Percentiles rank a stretch among this genome's conserved stretches.
Evolutionary conservation across 2,113 vertebrate genomes (phyloP).

Genomic region (Echinops telfairi): DNA sequence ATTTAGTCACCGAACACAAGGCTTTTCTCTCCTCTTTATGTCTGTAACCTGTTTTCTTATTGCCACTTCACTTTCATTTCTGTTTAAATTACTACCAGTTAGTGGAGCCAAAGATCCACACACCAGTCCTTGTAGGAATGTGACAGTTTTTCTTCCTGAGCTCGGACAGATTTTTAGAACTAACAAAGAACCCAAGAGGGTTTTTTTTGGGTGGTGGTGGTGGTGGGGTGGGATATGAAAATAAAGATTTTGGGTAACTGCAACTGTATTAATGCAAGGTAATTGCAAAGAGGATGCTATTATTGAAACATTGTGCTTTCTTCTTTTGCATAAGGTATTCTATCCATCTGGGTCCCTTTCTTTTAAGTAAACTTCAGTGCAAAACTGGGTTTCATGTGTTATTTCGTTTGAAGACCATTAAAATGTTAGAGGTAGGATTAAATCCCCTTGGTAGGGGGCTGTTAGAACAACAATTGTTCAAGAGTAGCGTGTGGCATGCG

Average conservation of each 20-base stretch:
- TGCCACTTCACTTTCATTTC: constrained; percentile 16
- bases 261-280: constrained; percentile 57
- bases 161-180: constrained; percentile 59
- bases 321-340: constrained; percentile 62
- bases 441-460: neutral
- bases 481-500: neutral
- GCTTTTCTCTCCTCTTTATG: neutral
- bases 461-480: constrained; percentile 19
- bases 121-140: constrained; percentile 17
- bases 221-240: neutral
- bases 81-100: constrained; percentile 83
- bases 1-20: neutral
- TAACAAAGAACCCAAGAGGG: constrained; percentile 68
- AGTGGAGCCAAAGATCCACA: constrained; percentile 88
- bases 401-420: constrained; percentile 46
- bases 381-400: constrained; percentile 21
- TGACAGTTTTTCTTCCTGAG: constrained; percentile 48
- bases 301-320: neutral
- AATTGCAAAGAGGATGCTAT: constrained; percentile 49
- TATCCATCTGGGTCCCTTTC: constrained; percentile 52
- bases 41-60: neutral
- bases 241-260: constrained; percentile 60
- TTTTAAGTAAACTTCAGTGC: constrained; percentile 55
- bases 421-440: constrained; percentile 20
- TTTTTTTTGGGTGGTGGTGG: neutral